Base-by-base conservation (phyloP, 2,888 invertebrate species). In the Dryobotodes eremita region DNA sequence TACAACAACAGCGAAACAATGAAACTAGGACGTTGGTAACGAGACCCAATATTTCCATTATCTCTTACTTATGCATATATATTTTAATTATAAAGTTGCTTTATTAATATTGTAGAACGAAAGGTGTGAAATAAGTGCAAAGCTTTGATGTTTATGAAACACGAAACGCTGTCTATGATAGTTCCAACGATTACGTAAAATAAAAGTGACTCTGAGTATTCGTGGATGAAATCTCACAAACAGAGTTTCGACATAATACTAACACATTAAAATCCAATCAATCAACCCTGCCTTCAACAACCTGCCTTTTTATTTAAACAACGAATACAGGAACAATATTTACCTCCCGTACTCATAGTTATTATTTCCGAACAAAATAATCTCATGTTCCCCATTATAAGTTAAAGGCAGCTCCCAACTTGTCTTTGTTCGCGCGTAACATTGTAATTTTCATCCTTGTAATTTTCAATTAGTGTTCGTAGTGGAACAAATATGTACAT, bases 401-500 rank as follows among this genome's bases (percentile, higher is more conserved):
- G 68, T 78, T 68, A 66, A 3, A 64, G 53, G 46, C 26, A 62
- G 65, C 70, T 42, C 46, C 65, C 6, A 79, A 83, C 78, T 81
- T 77, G 68, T 77, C 82, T 77, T 77, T 84, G 79, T 82, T 86
- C 71, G 36, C 73, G 65, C 77, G 68, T 72, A 77, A 88, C 82
- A 77, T 86, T 79, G 80, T 87, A 86, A 88, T 89, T 84, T 82
- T 73, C 81, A 81, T 78, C 79, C 84, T 72, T 80, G 81, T 83
- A 86, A 89, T 84, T 87, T 87, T 85, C 86, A 86, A 89, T 89
- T 87, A 87, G 75, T 84, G 80, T 76, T 85, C 77, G 75, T 85
- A 82, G 80, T 84, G 75, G 73, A 86, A 83, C 87, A 88, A 88
- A 86, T 89, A 86, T 87, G 82, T 86, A 85, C 86, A 87, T 88